These are phyloP conservation scores for Ammodytes dubius DNA, from an alignment of 2,113 vertebrate species.

Conservation along the genomic window DNA sequence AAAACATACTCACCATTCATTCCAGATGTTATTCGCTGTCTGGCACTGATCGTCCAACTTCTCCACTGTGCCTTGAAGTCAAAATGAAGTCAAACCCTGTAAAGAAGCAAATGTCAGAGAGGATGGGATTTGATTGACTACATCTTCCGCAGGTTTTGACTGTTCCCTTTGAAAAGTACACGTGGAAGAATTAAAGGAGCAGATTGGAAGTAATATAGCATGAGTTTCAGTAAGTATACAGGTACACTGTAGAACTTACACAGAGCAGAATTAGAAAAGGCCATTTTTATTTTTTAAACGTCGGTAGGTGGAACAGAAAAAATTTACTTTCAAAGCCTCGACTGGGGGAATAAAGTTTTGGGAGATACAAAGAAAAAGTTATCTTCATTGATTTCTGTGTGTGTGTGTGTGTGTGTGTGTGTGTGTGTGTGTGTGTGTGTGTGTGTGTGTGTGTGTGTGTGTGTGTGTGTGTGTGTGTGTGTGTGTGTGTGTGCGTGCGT, in stretches of 20 bases:
- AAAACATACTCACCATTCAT: slow-evolving; percentile 21
- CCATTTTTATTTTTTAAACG: neutral
- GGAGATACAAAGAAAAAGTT: too few species aligned
- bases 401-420: too few species aligned
- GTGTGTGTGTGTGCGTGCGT: slow-evolving; percentile 11
- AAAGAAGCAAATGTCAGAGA: neutral
- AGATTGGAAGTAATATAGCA: neutral
- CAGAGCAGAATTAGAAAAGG: neutral
- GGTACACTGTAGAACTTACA: neutral
- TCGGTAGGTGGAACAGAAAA: too few species aligned
- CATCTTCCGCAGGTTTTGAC: neutral
- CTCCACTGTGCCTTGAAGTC: neutral
- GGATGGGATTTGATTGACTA: neutral
- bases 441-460: too few species aligned
- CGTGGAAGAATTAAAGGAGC: neutral
- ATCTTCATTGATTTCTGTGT: too few species aligned
- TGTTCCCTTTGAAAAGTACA: neutral
- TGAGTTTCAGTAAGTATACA: neutral
- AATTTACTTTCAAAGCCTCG: too few species aligned
- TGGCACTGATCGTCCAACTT: neutral
- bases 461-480: neutral
- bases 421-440: too few species aligned
- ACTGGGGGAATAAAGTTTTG: too few species aligned
- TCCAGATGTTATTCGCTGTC: neutral
- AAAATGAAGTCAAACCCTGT: neutral